Evolutionary conservation across 2,797 vertebrate species (phyloP), one percentile per base, ranked within the genome.

Genomic region (Myotis myotis): DNA sequence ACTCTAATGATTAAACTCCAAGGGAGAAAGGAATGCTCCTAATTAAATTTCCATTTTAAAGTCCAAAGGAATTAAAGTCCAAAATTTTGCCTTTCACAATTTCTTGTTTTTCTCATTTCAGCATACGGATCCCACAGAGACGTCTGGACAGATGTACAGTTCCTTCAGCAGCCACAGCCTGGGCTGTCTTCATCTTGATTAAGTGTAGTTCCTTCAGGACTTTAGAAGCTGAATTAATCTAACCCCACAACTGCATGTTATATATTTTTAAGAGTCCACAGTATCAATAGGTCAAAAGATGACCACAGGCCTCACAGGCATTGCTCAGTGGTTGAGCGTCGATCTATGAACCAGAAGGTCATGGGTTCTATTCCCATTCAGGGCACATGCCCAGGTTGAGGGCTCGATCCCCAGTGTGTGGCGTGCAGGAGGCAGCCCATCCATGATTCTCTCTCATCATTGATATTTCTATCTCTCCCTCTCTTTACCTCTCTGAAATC

Each of bases 41-140:
- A 80, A 80, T 85, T 49, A 92, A 89, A 84, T 76, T 93, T 72
- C 38, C 60, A 53, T 86, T 74, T 89, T 70, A 36, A 89, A 80
- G 33, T 93, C 36, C 47, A 93, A 93, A 88, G 33, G 49, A 93
- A 80, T 85, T 92, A 66, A 86, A 60, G 38, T 80, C n/a, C 41
- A 81, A 89, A 86, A 82, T 70, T 70, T 53, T 95, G 75, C 41
- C 60, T 86, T 87, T 89, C 60, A 10, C 68, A 70, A 47, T 70
- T 90, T 95, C 36, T 95, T 76, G 53, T 71, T 89, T 83, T 85
- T 80, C 82, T 90, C 51, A 86, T 87, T 81, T 93, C 41, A 95
- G 30, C 60, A 70, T 53, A 90, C 4, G 36, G 49, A 62, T 75
- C 33, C 89, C 86, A 89, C 55, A 85, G 84, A 80, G 55, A 74